Percentiles rank a stretch among this genome's conserved stretches.
phyloP scores from a whole-genome alignment of 2,888 invertebrate genomes.

The Agrotis exclamationis region DNA sequence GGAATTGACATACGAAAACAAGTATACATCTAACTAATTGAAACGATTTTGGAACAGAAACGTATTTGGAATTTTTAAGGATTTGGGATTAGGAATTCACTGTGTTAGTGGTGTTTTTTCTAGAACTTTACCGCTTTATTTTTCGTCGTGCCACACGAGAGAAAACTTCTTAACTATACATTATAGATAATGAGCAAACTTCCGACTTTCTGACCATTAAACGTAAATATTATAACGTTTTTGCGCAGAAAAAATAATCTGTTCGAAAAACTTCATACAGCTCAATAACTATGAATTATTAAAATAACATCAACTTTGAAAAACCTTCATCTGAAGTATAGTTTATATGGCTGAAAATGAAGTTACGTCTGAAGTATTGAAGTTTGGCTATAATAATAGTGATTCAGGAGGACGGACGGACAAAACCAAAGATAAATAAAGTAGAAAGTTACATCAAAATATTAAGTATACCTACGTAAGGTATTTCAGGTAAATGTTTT shows the following conservation, averaged over 20 bases:
- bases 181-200: constrained; percentile 39
- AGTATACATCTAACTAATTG: not conserved
- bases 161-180: constrained; percentile 24
- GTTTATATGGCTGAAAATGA: not conserved
- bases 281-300: constrained; percentile 1
- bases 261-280: not conserved
- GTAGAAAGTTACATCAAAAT: not conserved
- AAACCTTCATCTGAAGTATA: not conserved
- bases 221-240: constrained; percentile 44
- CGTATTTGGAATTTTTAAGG: not conserved
- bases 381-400: not conserved
- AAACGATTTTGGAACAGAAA: not conserved
- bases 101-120: not conserved
- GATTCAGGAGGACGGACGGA: not conserved
- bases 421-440: not conserved
- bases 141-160: constrained; percentile 4
- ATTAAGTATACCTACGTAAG: too few relatives aligned
- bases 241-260: constrained; percentile 2
- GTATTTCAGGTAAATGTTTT: too few relatives aligned
- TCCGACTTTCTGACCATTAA: constrained; percentile 23
- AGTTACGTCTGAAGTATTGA: not conserved
- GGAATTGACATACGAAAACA: not conserved
- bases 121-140: not conserved
- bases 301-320: not conserved
- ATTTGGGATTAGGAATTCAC: too few relatives aligned